phyloP scores from a whole-genome alignment of 1,140 invertebrate species.

The Heliconius congener region DNA sequence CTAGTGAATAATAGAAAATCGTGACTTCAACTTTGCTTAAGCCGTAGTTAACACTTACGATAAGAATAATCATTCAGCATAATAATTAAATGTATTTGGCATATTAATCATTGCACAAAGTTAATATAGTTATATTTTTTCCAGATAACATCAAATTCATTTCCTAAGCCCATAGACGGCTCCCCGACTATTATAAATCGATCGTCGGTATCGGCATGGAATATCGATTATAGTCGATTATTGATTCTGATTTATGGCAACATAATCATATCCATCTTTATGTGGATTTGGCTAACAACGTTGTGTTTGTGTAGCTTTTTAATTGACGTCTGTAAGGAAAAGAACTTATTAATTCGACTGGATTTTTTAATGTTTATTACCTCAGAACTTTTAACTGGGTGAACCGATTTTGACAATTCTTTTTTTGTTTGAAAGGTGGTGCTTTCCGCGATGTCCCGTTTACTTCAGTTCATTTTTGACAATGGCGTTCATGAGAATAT shows the following conservation, averaged over 20 bases:
- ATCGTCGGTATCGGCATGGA: constrained; percentile 46
- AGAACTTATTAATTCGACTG: too few relatives aligned
- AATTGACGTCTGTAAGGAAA: too few relatives aligned
- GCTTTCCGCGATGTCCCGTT: too few relatives aligned
- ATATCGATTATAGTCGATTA: constrained; percentile 62
- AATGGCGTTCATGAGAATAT: too few relatives aligned
- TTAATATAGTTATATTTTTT: constrained; percentile 18
- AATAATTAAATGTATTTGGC: constrained; percentile 21
- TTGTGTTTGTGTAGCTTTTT: not conserved
- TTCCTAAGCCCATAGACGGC: constrained; percentile 28
- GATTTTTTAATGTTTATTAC: too few relatives aligned
- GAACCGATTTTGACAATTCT: too few relatives aligned
- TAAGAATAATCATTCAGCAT: not conserved
- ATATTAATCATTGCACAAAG: constrained; percentile 16
- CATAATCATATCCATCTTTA: constrained; percentile 43
- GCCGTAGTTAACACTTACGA: constrained; percentile 1
- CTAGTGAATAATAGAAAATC: constrained; percentile 11
- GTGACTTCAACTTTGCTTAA: constrained; percentile 9
- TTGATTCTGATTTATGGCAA: constrained; percentile 66
- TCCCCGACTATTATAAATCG: constrained; percentile 59
- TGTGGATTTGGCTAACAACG: constrained; percentile 39
- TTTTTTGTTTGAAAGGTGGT: too few relatives aligned
- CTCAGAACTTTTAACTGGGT: too few relatives aligned
- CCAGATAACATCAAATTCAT: constrained; percentile 15
- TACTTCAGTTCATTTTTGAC: too few relatives aligned